Conservation (phyloP, 1,140 invertebrate species). For the Drosophila asahinai region DNA sequence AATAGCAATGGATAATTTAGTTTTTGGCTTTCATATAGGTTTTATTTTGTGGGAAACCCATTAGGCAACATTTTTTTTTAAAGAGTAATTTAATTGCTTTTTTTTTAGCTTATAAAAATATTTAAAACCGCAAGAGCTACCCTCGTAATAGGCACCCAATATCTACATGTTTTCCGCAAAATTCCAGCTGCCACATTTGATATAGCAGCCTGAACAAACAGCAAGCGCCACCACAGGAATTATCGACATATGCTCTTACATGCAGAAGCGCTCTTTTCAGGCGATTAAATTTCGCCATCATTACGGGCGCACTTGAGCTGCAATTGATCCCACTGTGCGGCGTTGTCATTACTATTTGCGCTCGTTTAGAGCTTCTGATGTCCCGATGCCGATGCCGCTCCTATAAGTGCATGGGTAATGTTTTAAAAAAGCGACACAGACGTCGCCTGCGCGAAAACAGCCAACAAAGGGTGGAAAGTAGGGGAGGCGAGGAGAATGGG, state of each 20-base stretch:
- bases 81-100: no score
- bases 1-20: no score
- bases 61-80: background rate
- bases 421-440: constrained; percentile 68
- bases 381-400: constrained; percentile 9
- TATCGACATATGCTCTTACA: constrained; percentile 4
- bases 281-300: constrained; percentile 27
- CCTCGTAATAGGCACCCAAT: background rate
- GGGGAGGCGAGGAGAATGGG: constrained; percentile 1
- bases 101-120: no score
- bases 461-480: constrained; percentile 30
- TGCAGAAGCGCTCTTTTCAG: background rate
- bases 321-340: constrained; percentile 57
- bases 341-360: constrained; percentile 79
- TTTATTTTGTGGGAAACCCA: background rate
- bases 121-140: background rate
- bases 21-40: no score
- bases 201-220: constrained; percentile 1
- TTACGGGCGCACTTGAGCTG: constrained; percentile 20
- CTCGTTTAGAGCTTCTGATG: constrained; percentile 68
- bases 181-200: constrained; percentile 3
- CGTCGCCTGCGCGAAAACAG: constrained; percentile 49
- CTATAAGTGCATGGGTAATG: constrained; percentile 77
- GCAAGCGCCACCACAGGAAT: background rate
- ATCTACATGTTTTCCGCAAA: background rate